phyloP scores from a whole-genome alignment of 2,797 vertebrate genomes.

The Tragopan temminckii region DNA sequence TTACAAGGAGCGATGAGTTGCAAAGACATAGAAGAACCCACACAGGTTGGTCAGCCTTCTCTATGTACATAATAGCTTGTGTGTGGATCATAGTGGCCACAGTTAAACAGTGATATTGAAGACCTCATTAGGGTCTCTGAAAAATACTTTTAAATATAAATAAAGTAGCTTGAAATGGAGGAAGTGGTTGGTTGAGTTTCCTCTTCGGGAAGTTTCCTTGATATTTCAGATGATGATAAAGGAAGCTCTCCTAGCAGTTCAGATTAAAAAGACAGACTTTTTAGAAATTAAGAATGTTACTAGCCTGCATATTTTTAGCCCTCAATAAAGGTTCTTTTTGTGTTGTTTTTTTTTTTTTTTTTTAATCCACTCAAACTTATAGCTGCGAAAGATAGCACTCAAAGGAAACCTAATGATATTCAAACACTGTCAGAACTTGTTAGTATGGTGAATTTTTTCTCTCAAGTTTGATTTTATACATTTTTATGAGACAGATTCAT shows the following conservation, averaged over 20 bases:
- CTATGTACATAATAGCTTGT: not conserved
- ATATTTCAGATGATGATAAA: not conserved
- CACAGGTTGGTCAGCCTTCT: conserved; percentile 86
- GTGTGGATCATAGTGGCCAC: not conserved
- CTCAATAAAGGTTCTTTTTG: not conserved
- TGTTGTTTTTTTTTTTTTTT: not conserved
- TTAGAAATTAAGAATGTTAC: not conserved
- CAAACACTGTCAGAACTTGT: not conserved
- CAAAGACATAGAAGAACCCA: conserved; percentile 98
- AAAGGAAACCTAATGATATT: not conserved
- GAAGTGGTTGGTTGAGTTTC: not conserved
- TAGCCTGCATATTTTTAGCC: not conserved
- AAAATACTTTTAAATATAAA: not conserved
- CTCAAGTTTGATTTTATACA: not conserved
- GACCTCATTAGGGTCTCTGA: not conserved
- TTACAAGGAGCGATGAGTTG: conserved; percentile 96
- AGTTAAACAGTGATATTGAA: not conserved
- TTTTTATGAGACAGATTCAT: not conserved
- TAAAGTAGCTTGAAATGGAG: not conserved
- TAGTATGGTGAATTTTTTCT: not conserved
- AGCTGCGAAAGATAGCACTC: not conserved
- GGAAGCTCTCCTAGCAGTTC: not conserved
- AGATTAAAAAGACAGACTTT: not conserved
- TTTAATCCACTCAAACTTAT: not conserved
- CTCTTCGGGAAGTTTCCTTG: not conserved